Evolutionary conservation across 2,888 invertebrate species (phyloP), one percentile per base, ranked within the genome.

Genomic region (Amphiduros pacificus): DNA sequence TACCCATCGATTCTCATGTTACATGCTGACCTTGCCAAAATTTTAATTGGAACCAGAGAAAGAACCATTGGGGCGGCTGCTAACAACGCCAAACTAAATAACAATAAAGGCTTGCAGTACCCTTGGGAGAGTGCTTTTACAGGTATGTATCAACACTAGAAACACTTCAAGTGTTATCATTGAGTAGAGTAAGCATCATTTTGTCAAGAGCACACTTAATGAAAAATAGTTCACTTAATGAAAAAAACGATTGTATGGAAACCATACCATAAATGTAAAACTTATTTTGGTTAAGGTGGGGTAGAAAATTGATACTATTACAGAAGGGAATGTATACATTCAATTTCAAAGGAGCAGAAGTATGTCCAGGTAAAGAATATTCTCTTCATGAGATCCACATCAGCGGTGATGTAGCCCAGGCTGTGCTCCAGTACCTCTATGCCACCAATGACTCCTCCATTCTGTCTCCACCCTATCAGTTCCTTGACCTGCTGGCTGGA

Each of bases 41-140:
- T 71, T 0, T 62, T 81, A 6, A 67, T 80, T 14, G 61, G 69
- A 24, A 75, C 78, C 1, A 68, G 82, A 14, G 64, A 72, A 2
- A 65, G 76, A 2, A 77, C 74, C 9, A 67, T 76, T n/a, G 63
- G 67, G 14, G 67, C 74, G 2, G 80, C 82, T 2, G 60, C 63
- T 53, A 50, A 66, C 11, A 70, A 75, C 49, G 81, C 82, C 2
- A 54, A 60, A 55, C 51, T 60, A 20, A 67, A 70, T 22, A 74
- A 73, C 0, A 70, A 69, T 27, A 62, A 70, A 24, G 82, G 82
- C 1, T 73, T 77, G 2, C 70, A 75, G 71, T 82, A 70, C 63
- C 77, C 82, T 1, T 81, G 80, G 80, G 81, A 82, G 63, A 75
- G 75, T 53, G 80, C 77, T 2, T 73, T 71, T 51, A 74, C 79